Conservation (phyloP, 2,888 invertebrate species). For the Digitonthophagus gazella region DNA sequence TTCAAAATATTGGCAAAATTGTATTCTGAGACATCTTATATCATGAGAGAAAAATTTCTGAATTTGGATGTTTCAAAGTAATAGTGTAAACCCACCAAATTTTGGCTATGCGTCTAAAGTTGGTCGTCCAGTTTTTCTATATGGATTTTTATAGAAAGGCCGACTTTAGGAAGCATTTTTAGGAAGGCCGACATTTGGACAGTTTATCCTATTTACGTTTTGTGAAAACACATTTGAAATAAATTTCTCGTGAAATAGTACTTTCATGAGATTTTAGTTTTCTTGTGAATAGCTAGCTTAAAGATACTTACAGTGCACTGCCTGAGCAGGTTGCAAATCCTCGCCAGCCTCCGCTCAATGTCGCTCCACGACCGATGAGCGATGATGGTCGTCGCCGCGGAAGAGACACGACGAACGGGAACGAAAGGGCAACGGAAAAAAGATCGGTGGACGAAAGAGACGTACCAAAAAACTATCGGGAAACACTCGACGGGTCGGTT, state of each 20-base stretch:
- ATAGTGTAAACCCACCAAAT: no score
- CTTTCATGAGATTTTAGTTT: background rate
- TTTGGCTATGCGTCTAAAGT: no score
- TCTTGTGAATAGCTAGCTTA: background rate
- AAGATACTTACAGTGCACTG: slow-evolving; percentile 42
- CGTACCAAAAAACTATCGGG: slow-evolving; percentile 7
- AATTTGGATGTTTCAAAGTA: no score
- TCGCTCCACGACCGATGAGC: slow-evolving; percentile 35
- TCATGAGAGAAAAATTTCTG: no score
- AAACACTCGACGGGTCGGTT: slow-evolving; percentile 9
- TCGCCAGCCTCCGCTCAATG: slow-evolving; percentile 41
- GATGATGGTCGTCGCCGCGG: slow-evolving; percentile 17
- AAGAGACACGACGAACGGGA: background rate
- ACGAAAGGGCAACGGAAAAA: background rate
- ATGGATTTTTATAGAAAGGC: no score
- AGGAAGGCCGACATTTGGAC: no score
- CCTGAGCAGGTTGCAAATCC: slow-evolving; percentile 41
- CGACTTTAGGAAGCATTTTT: no score
- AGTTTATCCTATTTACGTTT: no score
- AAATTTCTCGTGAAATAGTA: background rate
- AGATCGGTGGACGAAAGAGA: slow-evolving; percentile 1
- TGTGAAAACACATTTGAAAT: no score
- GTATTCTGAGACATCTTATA: no score
- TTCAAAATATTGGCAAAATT: no score
- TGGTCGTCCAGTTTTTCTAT: no score